phyloP scores from a whole-genome alignment of 2,797 vertebrate genomes.

The Furcifer pardalis region DNA sequence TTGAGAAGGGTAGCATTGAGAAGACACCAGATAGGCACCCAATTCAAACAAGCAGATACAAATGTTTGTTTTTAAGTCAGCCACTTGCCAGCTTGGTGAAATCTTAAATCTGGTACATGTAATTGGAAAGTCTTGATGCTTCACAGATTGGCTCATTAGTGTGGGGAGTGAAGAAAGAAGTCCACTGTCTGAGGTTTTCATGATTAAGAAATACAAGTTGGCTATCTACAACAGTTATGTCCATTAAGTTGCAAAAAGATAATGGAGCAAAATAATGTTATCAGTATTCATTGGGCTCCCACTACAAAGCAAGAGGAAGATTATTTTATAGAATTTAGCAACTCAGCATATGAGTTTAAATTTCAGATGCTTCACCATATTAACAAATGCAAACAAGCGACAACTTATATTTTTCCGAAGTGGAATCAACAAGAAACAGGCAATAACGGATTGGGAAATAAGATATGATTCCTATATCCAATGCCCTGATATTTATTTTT shows the following conservation, averaged over 20 bases:
- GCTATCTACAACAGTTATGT: not conserved
- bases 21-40: not conserved
- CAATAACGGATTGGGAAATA: not conserved
- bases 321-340: too few species aligned
- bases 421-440: not conserved
- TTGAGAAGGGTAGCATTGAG: not conserved
- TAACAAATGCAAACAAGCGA: not conserved
- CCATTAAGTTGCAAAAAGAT: not conserved
- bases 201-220: not conserved
- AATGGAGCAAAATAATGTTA: not conserved
- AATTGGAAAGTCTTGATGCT: not conserved
- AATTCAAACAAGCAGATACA: not conserved
- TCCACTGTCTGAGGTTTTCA: not conserved
- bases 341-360: not conserved
- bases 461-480: not conserved
- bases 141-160: not conserved
- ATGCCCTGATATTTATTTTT: not conserved
- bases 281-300: not conserved
- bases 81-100: not conserved
- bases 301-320: too few species aligned
- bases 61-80: not conserved
- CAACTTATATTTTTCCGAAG: not conserved
- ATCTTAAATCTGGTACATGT: not conserved
- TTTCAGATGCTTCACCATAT: not conserved
- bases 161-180: not conserved